Conservation (phyloP, 2,113 vertebrate genomes). For the Tonatia bakeri region DNA sequence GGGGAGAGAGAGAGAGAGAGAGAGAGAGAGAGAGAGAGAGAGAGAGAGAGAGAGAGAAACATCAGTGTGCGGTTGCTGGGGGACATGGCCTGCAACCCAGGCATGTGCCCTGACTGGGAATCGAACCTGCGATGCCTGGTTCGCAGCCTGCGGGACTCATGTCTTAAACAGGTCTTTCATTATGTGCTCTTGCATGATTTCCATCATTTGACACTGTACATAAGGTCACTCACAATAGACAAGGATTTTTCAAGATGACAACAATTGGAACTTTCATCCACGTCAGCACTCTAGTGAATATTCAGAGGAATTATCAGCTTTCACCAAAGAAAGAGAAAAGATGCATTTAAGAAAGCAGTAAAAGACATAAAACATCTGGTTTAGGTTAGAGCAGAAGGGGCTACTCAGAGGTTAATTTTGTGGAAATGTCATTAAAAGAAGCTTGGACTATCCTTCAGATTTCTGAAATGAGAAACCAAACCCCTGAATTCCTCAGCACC, state of each 20-base stretch:
- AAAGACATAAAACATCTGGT: neutral
- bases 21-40: too few relatives aligned
- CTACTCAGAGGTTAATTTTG: conserved; percentile 11
- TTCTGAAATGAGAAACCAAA: neutral
- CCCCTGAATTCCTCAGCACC: neutral
- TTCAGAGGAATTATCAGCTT: neutral
- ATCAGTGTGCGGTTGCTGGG: too few relatives aligned
- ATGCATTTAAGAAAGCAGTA: neutral
- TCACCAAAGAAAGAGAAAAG: neutral
- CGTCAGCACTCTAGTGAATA: neutral
- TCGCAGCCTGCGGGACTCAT: too few relatives aligned
- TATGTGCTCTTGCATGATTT: neutral
- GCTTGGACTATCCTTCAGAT: neutral
- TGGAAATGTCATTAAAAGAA: neutral
- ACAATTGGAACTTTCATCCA: neutral
- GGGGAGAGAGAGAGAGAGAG: too few relatives aligned
- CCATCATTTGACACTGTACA: neutral
- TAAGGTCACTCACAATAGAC: neutral
- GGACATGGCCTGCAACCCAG: too few relatives aligned
- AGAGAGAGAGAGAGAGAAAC: too few relatives aligned
- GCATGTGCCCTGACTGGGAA: too few relatives aligned
- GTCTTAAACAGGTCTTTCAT: neutral
- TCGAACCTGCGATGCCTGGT: too few relatives aligned
- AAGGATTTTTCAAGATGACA: neutral
- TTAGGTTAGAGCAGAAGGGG: neutral